Evolutionary conservation across 2,113 vertebrate species (phyloP), one percentile per base, ranked within the genome.

Genomic region (Notothenia rossii): DNA sequence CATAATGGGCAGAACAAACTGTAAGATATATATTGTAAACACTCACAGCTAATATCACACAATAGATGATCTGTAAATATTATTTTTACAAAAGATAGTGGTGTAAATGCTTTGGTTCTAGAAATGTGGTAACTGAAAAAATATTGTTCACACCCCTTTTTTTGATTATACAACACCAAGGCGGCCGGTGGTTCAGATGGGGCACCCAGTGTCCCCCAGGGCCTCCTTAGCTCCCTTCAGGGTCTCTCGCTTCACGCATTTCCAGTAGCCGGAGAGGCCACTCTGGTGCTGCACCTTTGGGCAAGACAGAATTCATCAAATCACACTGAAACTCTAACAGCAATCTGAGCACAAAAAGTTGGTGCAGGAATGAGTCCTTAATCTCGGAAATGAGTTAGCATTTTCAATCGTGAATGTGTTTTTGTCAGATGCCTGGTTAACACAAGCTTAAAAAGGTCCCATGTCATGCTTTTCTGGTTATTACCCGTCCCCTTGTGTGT

Each of bases 171-270:
- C 13, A 25, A 67, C 0, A 17, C 50, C 18, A 29, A 29, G 9
- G 0, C 29, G 33, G 65, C 0, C 11, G 50, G 22, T 25, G 55
- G 60, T 10, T 96, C 93, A 98, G 84, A 97, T 94, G 55, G 95
- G 96, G 82, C 95, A 95, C 60, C 96, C 93, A 12, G 83, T 79
- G 83, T 95, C 89, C 79, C 95, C 95, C 93, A 97, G 95, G 29
- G 96, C 94, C 93, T 99, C 98, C 89, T 97, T 94, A 33, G 97
- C 97, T 67, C 95, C 98, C 90, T 97, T 98, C 90, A 99, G 92
- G 54, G 95, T 98, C 91, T 99, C 98, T 76, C 92, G 95, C 89
- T 99, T 99, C 91, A 99, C 98, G 86, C 98, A 99, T 79, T 95
- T 98, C 97, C 97, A 99, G 93, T 96, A 99, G 72, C 96, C 98